A percentile compares a stretch with the other conserved stretches of the same genome.
Evolutionary conservation across 2,797 vertebrate species (phyloP).

Genomic region (Platyrinchus mystaceus): DNA sequence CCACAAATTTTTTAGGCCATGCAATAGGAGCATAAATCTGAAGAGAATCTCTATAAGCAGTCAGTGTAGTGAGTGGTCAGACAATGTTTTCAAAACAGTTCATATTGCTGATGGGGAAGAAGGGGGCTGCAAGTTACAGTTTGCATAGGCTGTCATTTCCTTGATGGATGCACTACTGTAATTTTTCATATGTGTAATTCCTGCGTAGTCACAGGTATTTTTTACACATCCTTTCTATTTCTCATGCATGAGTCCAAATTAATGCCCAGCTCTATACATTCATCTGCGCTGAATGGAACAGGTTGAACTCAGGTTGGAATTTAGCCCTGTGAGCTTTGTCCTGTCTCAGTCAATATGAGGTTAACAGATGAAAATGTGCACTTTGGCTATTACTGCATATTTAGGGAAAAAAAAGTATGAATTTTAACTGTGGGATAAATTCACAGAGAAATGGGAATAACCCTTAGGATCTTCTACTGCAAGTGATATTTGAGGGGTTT

Average conservation of each 20-base stretch:
- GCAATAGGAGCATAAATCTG: neutral
- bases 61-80: neutral
- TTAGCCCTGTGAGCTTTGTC: neutral
- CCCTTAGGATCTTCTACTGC: neutral
- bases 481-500: neutral
- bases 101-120: neutral
- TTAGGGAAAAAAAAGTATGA: neutral
- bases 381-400: neutral
- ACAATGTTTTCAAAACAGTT: neutral
- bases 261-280: neutral
- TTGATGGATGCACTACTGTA: neutral
- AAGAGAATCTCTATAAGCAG: neutral
- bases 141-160: neutral
- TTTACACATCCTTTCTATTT: neutral
- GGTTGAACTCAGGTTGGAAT: neutral
- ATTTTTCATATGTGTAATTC: neutral
- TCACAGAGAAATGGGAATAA: neutral
- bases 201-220: neutral
- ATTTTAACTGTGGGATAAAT: neutral
- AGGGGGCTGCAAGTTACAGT: neutral
- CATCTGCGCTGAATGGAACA: neutral
- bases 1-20: neutral
- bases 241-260: neutral
- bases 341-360: neutral
- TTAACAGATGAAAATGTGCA: neutral